Evolutionary conservation across 2,888 invertebrate genomes (phyloP).

Genomic region (Clanis bilineata): DNA sequence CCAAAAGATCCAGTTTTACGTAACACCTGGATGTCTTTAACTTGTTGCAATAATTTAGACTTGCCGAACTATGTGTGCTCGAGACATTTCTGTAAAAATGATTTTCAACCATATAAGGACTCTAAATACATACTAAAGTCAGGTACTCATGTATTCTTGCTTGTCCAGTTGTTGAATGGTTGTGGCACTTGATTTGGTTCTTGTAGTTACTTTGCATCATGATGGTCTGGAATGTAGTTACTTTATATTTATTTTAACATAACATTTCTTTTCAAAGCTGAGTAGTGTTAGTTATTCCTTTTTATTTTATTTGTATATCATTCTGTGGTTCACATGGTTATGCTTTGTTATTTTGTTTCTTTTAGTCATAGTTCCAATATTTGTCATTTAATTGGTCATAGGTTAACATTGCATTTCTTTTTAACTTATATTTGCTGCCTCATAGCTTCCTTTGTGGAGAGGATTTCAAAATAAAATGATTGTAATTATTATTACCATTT

Average conservation of each 20-base stretch:
- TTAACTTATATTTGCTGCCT: not conserved
- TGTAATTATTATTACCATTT: not conserved
- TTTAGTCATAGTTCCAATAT: not conserved
- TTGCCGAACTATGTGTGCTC: constrained; percentile 87
- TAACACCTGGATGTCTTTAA: constrained; percentile 85
- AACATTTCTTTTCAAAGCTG: not conserved
- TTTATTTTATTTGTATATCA: not conserved
- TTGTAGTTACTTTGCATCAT: constrained; percentile 13
- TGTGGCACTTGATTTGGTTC: constrained; percentile 19
- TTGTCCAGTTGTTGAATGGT: constrained; percentile 30
- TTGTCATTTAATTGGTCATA: not conserved
- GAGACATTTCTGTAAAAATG: constrained; percentile 87
- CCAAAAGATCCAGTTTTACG: constrained; percentile 84
- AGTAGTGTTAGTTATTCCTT: not conserved
- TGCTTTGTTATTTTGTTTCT: not conserved
- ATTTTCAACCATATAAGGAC: constrained; percentile 87
- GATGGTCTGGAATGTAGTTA: not conserved
- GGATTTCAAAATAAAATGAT: too few relatives aligned
- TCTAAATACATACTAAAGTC: constrained; percentile 87
- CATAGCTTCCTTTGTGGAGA: too few relatives aligned
- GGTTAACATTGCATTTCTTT: not conserved
- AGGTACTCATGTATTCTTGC: constrained; percentile 54
- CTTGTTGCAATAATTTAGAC: constrained; percentile 78
- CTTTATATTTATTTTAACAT: not conserved
- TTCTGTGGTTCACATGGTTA: not conserved